These are phyloP conservation scores for Tubiluchus corallicola DNA, from an alignment of 2,888 invertebrate species.

Conservation along the genomic window DNA sequence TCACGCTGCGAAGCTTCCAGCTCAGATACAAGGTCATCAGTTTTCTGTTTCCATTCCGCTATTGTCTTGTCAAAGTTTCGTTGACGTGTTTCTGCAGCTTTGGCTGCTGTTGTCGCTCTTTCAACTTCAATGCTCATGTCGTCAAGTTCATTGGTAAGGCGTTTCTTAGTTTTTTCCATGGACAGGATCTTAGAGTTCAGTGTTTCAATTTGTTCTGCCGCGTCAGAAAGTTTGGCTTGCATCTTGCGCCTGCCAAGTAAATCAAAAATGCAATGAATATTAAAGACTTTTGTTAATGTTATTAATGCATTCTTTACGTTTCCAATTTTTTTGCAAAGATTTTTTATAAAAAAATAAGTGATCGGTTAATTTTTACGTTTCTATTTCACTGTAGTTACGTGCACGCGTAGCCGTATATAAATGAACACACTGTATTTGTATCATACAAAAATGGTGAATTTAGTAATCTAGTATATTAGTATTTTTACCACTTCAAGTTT, in stretches of 20 bases:
- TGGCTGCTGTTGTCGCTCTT: slow-evolving; percentile 68
- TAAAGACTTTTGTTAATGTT: no score
- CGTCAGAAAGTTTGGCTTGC: slow-evolving; percentile 87
- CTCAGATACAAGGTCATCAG: slow-evolving; percentile 89
- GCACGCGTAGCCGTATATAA: no score
- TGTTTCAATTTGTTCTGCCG: slow-evolving; percentile 90
- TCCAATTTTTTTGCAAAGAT: no score
- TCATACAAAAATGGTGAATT: no score
- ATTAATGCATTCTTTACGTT: no score
- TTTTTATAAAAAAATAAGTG: no score
- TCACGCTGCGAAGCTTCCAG: slow-evolving; percentile 98
- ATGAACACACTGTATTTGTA: no score
- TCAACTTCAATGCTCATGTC: slow-evolving; percentile 41
- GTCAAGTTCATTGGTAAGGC: slow-evolving; percentile 89
- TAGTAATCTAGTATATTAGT: no score
- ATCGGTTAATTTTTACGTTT: no score
- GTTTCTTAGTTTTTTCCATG: slow-evolving; percentile 94
- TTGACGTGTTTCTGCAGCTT: slow-evolving; percentile 97
- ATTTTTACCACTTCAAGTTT: no score
- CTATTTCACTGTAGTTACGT: no score
- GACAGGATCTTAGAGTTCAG: slow-evolving; percentile 93
- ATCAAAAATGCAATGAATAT: no score
- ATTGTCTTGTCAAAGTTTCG: slow-evolving; percentile 99
- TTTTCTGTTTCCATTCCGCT: slow-evolving; percentile 98
- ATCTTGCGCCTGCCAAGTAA: slow-evolving; percentile 42